phyloP scores from a whole-genome alignment of 2,888 invertebrate species.

The Lochmaea crataegi region DNA sequence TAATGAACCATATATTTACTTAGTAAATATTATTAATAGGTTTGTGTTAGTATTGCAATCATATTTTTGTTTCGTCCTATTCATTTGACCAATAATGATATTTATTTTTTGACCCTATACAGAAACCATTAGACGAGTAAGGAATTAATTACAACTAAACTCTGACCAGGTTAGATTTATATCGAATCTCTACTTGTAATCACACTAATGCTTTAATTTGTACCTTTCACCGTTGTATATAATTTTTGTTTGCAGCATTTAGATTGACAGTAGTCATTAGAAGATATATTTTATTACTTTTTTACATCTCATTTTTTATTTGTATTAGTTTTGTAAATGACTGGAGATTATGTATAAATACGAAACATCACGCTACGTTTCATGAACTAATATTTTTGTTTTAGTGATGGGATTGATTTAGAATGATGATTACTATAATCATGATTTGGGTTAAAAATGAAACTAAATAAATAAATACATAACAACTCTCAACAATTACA shows the following conservation, averaged over 20 bases:
- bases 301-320: slow-evolving; percentile 14
- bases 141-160: slow-evolving; percentile 1
- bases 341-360: slow-evolving; percentile 3
- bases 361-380: slow-evolving; percentile 1
- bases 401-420: neutral
- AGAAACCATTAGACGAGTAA: slow-evolving; percentile 1
- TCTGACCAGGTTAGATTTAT: slow-evolving; percentile 7
- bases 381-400: neutral
- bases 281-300: slow-evolving; percentile 17
- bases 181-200: slow-evolving; percentile 5
- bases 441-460: neutral
- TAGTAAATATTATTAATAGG: neutral
- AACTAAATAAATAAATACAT: neutral
- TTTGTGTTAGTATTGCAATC: slow-evolving; percentile 1
- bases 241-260: slow-evolving; percentile 9
- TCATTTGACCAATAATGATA: neutral
- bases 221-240: slow-evolving; percentile 15
- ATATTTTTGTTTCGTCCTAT: neutral
- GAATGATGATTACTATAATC: neutral
- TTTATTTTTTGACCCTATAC: neutral
- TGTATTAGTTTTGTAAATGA: slow-evolving; percentile 14
- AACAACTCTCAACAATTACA: neutral
- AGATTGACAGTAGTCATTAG: slow-evolving; percentile 18
- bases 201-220: slow-evolving; percentile 16
- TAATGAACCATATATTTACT: neutral